phyloP scores from a whole-genome alignment of 1,140 invertebrate genomes.

The Alviniconcha marisindica region DNA sequence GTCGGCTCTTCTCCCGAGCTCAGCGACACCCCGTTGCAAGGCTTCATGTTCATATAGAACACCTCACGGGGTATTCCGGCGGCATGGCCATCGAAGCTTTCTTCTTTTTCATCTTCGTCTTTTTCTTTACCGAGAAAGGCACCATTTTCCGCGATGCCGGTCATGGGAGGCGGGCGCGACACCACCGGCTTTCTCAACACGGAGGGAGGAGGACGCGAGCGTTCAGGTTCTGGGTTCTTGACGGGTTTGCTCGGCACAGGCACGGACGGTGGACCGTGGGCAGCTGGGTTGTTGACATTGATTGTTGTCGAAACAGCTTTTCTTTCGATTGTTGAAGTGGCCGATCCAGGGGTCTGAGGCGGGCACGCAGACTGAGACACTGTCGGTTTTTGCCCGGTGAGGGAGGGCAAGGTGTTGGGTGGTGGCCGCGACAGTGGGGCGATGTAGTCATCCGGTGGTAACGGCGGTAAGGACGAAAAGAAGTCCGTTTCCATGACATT shows the following conservation, averaged over 20 bases:
- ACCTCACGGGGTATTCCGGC: neutral
- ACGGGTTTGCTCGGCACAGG: no score
- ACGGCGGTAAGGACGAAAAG: constrained; percentile 5
- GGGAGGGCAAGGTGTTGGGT: neutral
- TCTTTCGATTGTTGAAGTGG: neutral
- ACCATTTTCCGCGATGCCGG: constrained; percentile 7
- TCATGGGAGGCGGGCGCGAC: neutral
- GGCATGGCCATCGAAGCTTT: neutral
- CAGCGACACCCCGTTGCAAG: neutral
- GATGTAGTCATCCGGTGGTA: constrained; percentile 15
- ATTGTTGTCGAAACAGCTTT: neutral
- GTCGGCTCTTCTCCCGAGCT: constrained; percentile 15
- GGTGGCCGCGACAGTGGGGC: neutral
- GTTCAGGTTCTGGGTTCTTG: no score
- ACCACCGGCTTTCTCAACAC: neutral
- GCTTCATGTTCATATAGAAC: constrained; percentile 15
- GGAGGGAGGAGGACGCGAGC: neutral
- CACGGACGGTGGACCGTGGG: neutral
- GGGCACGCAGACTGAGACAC: no score
- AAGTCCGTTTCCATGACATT: neutral
- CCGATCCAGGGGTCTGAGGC: no score
- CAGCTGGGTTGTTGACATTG: neutral
- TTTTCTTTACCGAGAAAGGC: neutral
- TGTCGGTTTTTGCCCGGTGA: neutral
- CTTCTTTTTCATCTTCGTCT: neutral